phyloP scores from a whole-genome alignment of 2,888 invertebrate genomes.

The Scelioninae gen. 1 region DNA sequence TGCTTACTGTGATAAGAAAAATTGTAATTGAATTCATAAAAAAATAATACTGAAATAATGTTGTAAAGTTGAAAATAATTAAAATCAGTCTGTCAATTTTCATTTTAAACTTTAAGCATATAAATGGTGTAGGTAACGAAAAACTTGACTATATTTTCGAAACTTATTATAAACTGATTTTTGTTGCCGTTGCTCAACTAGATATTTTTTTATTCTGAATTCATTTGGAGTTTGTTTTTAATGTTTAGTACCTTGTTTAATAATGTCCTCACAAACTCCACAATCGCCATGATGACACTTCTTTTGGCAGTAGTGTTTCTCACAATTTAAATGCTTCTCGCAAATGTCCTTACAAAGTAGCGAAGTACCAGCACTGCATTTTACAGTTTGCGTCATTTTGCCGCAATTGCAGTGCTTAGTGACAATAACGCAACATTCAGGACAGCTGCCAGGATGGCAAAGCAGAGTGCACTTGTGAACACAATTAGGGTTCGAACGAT shows the following conservation, averaged over 20 bases:
- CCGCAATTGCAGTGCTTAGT: conserved; percentile 91
- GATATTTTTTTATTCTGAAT: too few relatives aligned
- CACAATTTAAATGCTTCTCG: conserved; percentile 90
- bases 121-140: too few relatives aligned
- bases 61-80: too few relatives aligned
- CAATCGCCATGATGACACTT: conserved; percentile 93
- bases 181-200: too few relatives aligned
- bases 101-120: too few relatives aligned
- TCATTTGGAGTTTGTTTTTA: too few relatives aligned
- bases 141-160: too few relatives aligned
- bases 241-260: conserved; percentile 91
- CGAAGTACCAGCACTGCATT: conserved; percentile 89
- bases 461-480: conserved; percentile 88
- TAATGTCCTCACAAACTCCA: conserved; percentile 87
- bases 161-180: too few relatives aligned
- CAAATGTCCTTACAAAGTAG: conserved; percentile 91
- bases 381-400: conserved; percentile 88
- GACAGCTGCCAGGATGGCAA: conserved; percentile 96
- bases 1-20: too few relatives aligned
- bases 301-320: conserved; percentile 89
- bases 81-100: too few relatives aligned
- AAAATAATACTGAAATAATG: too few relatives aligned
- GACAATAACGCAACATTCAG: conserved; percentile 92
- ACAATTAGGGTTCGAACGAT: conserved; percentile 83
- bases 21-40: too few relatives aligned